Evolutionary conservation across 2,888 invertebrate species (phyloP), one percentile per base, ranked within the genome.

Genomic region (Sialis lutaria): DNA sequence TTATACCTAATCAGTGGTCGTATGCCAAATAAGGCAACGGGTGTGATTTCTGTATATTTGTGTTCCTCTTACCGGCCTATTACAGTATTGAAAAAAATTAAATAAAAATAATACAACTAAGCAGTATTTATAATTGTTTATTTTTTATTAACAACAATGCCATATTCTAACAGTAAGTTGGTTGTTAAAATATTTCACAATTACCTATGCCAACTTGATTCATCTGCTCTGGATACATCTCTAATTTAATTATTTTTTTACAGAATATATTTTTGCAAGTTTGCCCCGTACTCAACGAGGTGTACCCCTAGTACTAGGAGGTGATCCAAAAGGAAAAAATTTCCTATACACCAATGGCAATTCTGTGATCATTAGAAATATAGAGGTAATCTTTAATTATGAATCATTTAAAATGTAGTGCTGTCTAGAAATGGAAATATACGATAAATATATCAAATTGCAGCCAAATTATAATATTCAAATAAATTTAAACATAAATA

Each of bases 291-390:
- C 98, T 46, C 83, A 86, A 61, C 77, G 98, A 56, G 98, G 97
- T 33, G 84, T 88, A 55, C 92, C 96, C 37, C 76, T 97, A 55
- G 95, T 97, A 47, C 68, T 98, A 57, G 92, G 93, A 49, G 84
- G 86, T 39, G 96, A 96, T 69, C 96, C 97, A 4, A 95, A 96
- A 67, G 96, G 96, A 45, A 89, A 89, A 60, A 95, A 87, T 61
- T 91, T 98, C 67, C 75, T 98, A 45, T 98, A 98, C 64, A 85
- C 92, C 51, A 95, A 96, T 72, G 95, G 96, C 53, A 93, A 95
- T 65, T 95, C 91, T 57, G 95, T 99, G 52, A 91, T 95, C 62
- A 97, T 98, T 60, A 76, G 97, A 55, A 88, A 96, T 67, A 89
- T 97, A 57, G 88, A 91, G 58, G 88, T 87, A 37, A 33, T 35